Evolutionary conservation across 2,797 vertebrate genomes (phyloP).

Genomic region (Sardinella longiceps): DNA sequence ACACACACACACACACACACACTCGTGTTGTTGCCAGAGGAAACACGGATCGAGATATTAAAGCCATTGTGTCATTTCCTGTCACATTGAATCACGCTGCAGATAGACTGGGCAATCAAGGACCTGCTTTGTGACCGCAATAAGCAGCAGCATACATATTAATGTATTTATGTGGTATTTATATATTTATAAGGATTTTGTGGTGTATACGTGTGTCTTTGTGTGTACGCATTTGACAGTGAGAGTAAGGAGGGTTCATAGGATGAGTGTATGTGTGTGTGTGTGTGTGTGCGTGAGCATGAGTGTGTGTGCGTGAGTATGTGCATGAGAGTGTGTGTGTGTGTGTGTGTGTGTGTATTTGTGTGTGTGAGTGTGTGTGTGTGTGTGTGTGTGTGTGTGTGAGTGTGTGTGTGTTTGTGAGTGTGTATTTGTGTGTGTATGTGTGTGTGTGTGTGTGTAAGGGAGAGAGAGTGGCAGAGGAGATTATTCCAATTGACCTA

Average conservation of each 20-base stretch:
- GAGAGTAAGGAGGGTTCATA: too few species aligned
- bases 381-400: background rate
- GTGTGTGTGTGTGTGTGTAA: background rate
- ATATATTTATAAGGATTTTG: background rate
- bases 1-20: conserved; percentile 42
- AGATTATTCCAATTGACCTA: conserved; percentile 11
- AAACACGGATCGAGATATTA: background rate
- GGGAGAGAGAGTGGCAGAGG: background rate
- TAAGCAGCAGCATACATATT: background rate
- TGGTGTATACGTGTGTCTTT: too few species aligned
- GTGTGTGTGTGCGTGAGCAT: background rate
- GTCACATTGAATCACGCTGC: conserved; percentile 13
- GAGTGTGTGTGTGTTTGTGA: background rate
- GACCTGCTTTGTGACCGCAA: background rate
- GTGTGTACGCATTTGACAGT: too few species aligned
- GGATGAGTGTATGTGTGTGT: background rate
- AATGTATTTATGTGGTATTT: background rate
- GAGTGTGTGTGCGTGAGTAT: background rate
- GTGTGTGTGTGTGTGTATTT: background rate
- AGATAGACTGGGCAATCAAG: background rate
- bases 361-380: background rate
- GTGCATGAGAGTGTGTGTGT: background rate
- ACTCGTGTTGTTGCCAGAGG: conserved; percentile 12
- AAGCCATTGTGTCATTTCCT: background rate
- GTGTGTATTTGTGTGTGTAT: background rate